phyloP scores from a whole-genome alignment of 2,797 vertebrate species.

The Mus minutoides region DNA sequence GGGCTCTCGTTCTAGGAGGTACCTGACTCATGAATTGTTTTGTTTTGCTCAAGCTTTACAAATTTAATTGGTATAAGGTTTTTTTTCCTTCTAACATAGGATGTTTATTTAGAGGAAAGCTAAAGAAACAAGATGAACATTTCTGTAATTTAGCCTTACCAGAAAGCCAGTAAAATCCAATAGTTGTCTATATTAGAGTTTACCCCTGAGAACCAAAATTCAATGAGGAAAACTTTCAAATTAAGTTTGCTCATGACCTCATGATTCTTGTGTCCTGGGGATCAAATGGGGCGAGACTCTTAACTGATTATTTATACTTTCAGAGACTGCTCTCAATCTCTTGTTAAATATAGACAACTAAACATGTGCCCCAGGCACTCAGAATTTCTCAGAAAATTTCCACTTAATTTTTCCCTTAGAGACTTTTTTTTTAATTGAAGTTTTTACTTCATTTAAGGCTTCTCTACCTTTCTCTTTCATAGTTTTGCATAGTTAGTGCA shows the following conservation, averaged over 20 bases:
- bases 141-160: background rate
- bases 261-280: background rate
- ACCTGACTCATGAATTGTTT: background rate
- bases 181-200: background rate
- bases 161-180: background rate
- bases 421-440: background rate
- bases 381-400: background rate
- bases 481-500: background rate
- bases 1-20: background rate
- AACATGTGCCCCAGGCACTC: background rate
- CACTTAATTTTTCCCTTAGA: background rate
- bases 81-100: background rate
- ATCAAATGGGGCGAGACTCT: background rate
- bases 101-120: constrained; percentile 10
- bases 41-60: background rate
- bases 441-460: background rate
- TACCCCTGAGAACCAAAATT: background rate
- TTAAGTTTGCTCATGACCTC: background rate
- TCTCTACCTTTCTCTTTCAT: background rate
- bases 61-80: background rate
- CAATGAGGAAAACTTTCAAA: background rate
- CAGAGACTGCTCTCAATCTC: background rate
- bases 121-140: background rate
- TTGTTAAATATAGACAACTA: background rate
- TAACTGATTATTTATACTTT: background rate